Evolutionary conservation across 2,113 vertebrate genomes (phyloP).

Genomic region (Theristicus caerulescens): DNA sequence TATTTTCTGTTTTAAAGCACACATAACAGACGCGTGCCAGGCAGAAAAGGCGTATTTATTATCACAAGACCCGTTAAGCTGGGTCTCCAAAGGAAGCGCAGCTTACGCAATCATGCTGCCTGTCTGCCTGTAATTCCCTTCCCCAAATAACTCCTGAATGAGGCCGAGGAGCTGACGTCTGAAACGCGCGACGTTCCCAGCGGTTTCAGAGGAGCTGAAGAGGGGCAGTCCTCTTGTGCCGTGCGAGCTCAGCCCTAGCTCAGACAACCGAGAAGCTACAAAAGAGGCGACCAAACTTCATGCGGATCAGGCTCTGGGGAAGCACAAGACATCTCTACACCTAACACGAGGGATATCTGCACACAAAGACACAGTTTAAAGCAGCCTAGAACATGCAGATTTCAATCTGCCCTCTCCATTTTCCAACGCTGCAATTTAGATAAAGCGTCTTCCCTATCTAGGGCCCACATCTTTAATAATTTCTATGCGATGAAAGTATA

Average conservation of each 20-base stretch:
- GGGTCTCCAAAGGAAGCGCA: neutral
- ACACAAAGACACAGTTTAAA: neutral
- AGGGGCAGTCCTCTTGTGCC: neutral
- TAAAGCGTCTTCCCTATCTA: no score
- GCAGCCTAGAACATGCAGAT: neutral
- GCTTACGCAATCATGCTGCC: neutral
- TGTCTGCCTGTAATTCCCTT: neutral
- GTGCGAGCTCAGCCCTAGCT: neutral
- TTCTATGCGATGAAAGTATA: neutral
- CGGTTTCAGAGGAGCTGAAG: neutral
- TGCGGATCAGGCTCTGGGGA: fast-evolving
- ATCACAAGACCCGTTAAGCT: neutral
- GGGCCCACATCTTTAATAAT: neutral
- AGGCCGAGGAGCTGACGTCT: neutral
- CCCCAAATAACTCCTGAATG: neutral
- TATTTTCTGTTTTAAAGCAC: neutral
- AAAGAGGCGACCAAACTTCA: neutral
- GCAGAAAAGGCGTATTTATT: neutral
- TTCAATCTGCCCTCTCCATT: neutral
- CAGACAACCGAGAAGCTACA: neutral
- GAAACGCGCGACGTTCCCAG: fast-evolving
- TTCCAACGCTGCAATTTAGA: neutral
- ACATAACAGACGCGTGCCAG: neutral
- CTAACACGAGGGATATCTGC: neutral
- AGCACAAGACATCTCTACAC: neutral